Base-by-base conservation (phyloP, 2,888 invertebrate genomes). In the Agrotis puta region DNA sequence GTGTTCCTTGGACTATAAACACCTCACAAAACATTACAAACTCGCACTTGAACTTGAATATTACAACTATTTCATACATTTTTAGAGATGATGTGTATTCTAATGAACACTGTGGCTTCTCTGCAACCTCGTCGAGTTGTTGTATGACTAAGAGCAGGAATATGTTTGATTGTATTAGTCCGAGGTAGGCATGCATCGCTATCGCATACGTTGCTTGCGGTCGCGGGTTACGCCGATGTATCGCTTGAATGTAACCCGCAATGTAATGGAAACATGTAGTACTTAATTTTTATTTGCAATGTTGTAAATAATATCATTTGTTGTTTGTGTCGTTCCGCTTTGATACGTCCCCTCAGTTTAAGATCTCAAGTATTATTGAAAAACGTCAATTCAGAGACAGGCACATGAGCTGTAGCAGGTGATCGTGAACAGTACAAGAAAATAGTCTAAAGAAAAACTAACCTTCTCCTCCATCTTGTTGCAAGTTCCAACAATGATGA, bases 181-280 rank as follows among this genome's bases (percentile, higher is more conserved):
- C 63, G 72, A 81, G 74, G 73, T 82, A 85, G 83, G 86, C 83
- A 74, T 86, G 88, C 85, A 86, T 88, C 87, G 88, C 87, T 84
- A 71, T 80, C 85, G 87, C 88, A 82, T 88, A 83, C 89, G 89
- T 88, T 83, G 93, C 92, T 91, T 92, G 89, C 88, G 81, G 87
- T 76, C 87, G 75, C 45, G 62, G 62, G 62, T 33, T 45, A 61
- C 70, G 39, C 66, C 71, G 33, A 61, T 58, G 56, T 79, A 79
- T 74, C 82, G 85, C 84, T 82, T 83, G 77, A 74, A 79, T 77
- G 84, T 81, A 83, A 80, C 82, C 87, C 80, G 88, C 85, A 85
- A 74, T 88, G 85, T 88, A 89, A 75, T 72, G 33, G 45, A 74
- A 81, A 50, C 68, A 71, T 64, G 65, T 87, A 88, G 84, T 33